Evolutionary conservation across 1,140 invertebrate genomes (phyloP).

Genomic region (Ceratitis capitata): DNA sequence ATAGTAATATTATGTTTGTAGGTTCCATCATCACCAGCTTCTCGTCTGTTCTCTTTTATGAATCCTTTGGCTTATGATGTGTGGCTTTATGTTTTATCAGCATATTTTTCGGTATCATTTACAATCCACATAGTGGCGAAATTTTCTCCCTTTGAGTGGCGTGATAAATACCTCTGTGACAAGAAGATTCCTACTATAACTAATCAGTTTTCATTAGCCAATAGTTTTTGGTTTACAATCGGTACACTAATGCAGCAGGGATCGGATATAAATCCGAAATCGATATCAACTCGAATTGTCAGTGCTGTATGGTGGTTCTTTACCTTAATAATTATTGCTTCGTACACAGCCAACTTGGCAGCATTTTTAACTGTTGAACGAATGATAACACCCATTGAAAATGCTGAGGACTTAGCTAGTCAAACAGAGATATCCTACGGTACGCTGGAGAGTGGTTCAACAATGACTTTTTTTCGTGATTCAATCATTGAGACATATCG

Average conservation of each 20-base stretch:
- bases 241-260: constrained; percentile 92
- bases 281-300: constrained; percentile 84
- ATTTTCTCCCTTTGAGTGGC: constrained; percentile 96
- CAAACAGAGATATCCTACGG: constrained; percentile 86
- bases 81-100: constrained; percentile 92
- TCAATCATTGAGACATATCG: constrained; percentile 76
- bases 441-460: constrained; percentile 78
- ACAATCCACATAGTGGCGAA: constrained; percentile 93
- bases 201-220: constrained; percentile 93
- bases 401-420: constrained; percentile 84
- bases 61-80: constrained; percentile 94
- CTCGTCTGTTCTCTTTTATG: constrained; percentile 93
- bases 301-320: constrained; percentile 98
- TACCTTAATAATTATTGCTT: constrained; percentile 91
- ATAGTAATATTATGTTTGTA: no score
- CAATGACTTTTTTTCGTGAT: constrained; percentile 78
- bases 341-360: constrained; percentile 94
- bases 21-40: constrained; percentile 89
- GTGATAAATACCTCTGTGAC: constrained; percentile 82
- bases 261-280: constrained; percentile 83
- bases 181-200: constrained; percentile 83
- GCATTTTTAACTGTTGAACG: constrained; percentile 91
- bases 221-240: constrained; percentile 80
- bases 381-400: constrained; percentile 87
- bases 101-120: constrained; percentile 88